phyloP scores from a whole-genome alignment of 2,797 vertebrate genomes.

The Vireo griseus region DNA sequence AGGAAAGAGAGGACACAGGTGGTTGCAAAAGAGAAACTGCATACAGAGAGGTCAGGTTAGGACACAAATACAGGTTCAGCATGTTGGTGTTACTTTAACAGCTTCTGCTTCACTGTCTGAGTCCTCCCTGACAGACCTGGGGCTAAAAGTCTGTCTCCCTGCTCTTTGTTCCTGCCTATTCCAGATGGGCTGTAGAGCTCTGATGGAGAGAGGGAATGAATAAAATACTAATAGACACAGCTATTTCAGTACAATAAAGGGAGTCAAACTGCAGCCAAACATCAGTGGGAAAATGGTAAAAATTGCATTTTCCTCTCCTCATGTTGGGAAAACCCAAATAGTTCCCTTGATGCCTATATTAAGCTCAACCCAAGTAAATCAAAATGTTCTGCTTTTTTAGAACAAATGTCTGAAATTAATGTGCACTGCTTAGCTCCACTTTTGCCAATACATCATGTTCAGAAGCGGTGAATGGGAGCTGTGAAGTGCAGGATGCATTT shows the following conservation, averaged over 20 bases:
- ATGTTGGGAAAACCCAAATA: neutral
- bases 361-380: neutral
- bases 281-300: neutral
- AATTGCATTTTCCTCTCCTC: neutral
- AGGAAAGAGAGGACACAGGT: neutral
- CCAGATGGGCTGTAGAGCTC: neutral
- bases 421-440: neutral
- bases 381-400: neutral
- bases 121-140: neutral
- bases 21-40: neutral
- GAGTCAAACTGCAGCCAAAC: neutral
- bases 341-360: neutral
- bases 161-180: neutral
- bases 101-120: neutral
- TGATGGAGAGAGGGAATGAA: fast-evolving
- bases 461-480: neutral
- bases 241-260: neutral
- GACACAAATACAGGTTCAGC: neutral
- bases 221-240: neutral
- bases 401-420: neutral
- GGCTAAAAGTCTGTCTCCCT: neutral
- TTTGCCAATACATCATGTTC: neutral
- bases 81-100: fast-evolving
- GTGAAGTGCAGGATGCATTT: neutral
- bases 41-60: neutral